Evolutionary conservation across 2,797 vertebrate genomes (phyloP).

Genomic region (Sphenopsis melanotis): DNA sequence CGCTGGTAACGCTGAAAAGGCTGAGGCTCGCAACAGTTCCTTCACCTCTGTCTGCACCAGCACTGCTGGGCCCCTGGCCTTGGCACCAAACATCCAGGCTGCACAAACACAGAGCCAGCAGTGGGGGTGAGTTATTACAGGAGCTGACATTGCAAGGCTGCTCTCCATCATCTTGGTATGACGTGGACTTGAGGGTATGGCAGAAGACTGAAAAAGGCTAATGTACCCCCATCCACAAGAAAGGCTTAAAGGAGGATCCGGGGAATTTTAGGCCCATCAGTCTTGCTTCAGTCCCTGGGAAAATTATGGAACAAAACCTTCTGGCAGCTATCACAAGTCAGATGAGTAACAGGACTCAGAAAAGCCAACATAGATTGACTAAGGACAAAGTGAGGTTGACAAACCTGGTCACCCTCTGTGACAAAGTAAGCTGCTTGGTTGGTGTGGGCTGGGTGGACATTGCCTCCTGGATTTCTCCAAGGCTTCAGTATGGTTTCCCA

Average conservation of each 20-base stretch:
- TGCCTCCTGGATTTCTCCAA: not conserved
- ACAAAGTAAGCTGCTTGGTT: not conserved
- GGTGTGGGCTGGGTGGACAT: not conserved
- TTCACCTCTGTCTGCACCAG: not conserved
- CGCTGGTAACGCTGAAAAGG: accelerated
- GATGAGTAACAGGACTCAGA: not conserved
- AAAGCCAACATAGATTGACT: not conserved
- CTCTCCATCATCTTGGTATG: not conserved
- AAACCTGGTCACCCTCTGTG: not conserved
- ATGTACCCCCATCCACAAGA: not conserved
- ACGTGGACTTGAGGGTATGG: not conserved
- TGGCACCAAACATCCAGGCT: not conserved
- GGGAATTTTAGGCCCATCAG: not conserved
- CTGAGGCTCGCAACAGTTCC: not conserved
- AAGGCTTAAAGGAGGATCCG: not conserved
- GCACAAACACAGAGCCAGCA: not conserved
- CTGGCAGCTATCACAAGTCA: not conserved
- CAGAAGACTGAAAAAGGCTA: not conserved
- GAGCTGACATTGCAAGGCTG: not conserved
- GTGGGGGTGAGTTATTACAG: not conserved
- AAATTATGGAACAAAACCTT: not conserved
- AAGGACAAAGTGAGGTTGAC: not conserved
- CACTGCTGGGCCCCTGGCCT: not conserved
- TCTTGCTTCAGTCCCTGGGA: not conserved
- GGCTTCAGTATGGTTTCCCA: not conserved